A percentile compares a stretch with the other conserved stretches of the same genome.
Evolutionary conservation across 2,888 invertebrate genomes (phyloP).

Genomic region (Papilio protenor): DNA sequence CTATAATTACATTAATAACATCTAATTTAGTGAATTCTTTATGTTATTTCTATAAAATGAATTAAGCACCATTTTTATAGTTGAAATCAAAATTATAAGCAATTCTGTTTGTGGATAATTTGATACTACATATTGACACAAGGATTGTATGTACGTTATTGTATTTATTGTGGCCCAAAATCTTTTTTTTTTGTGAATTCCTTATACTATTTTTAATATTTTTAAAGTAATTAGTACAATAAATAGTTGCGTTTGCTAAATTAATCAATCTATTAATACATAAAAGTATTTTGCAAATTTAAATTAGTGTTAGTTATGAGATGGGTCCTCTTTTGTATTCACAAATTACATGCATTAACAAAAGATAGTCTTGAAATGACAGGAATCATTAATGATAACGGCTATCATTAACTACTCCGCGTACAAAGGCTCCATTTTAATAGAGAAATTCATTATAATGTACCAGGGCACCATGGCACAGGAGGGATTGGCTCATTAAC

Average conservation of each 20-base stretch:
- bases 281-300: neutral
- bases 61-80: neutral
- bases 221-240: too few species aligned
- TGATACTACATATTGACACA: too few species aligned
- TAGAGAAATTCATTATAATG: conserved; percentile 54
- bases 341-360: conserved; percentile 15
- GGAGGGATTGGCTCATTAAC: conserved; percentile 59
- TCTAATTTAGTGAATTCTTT: neutral
- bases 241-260: neutral
- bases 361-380: conserved; percentile 29
- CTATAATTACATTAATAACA: conserved; percentile 13
- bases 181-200: neutral
- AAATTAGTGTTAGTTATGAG: neutral
- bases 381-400: conserved; percentile 33
- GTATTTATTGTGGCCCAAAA: neutral
- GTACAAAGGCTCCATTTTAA: conserved; percentile 41
- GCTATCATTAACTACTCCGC: conserved; percentile 22
- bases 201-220: neutral
- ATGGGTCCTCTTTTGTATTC: conserved; percentile 24
- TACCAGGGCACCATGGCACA: conserved; percentile 55
- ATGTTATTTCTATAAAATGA: neutral
- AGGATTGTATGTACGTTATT: neutral
- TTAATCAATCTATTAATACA: neutral
- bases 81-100: neutral
- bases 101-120: too few species aligned